Base-by-base conservation (phyloP, 2,113 vertebrate species). In the Leptobrachium leishanense region DNA sequence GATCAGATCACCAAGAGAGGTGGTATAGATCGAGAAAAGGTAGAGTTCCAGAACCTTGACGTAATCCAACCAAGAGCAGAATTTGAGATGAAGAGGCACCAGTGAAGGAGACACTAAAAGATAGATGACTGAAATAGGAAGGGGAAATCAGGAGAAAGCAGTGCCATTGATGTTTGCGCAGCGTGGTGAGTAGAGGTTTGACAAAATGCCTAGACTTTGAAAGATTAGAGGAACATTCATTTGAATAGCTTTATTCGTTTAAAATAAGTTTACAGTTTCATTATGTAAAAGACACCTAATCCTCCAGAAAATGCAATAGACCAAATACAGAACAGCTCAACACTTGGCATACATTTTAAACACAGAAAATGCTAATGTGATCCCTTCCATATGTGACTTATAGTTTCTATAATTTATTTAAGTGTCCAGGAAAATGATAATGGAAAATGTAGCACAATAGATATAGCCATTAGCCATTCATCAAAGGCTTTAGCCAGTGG, bases 371-470 rank as follows among this genome's bases (percentile, higher is more conserved):
- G 55, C 55, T 77, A 71, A 78, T 78, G 43, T 3, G 71, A 71
- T 71, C 50, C 43, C 42, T 71, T 71, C 31, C 66, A 59, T 70
- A 57, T 53, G 31, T 65, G 44, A 6, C 12, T 64, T 78, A 72
- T 78, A 63, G 71, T 72, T 72, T 78, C 59, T 39, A 72, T 64
- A 11, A 72, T 65, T 72, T 54, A 54, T 44, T 78, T 78, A 40
- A 65, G 57, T 53, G 62, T 73, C 70, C 54, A 11, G 63, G 62
- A 64, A 79, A 79, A 66, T 79, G 70, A 79, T 73, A 67, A 73
- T 73, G 10, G 15, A 79, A 70, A 77, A 71, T 77, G 76, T 55
- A 63, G 20, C 43, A 66, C 5, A 55, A 40, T 63, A 79, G 31
- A 72, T 66, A 42, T 57, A 67, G 62, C 43, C 55, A 77, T 5